Evolutionary conservation across 2,797 vertebrate genomes (phyloP).

Genomic region (Cottoperca gobio): DNA sequence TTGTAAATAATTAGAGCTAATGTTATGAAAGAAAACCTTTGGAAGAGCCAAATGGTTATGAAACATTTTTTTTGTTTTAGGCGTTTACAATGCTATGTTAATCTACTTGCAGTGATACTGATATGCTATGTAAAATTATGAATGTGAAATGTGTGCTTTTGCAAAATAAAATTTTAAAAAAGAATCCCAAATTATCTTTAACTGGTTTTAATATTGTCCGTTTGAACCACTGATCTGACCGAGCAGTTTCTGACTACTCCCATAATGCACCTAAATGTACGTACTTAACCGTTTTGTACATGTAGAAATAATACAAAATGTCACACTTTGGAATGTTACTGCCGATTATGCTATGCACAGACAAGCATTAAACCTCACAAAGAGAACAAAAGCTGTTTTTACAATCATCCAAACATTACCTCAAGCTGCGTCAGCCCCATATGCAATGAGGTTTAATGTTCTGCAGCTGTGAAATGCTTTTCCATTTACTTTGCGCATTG

Average conservation of each 20-base stretch:
- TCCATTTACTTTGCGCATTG: background rate
- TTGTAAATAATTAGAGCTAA: too few species aligned
- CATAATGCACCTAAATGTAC: background rate
- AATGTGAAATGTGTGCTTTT: too few species aligned
- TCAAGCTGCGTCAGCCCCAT: constrained; percentile 1
- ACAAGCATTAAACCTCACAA: constrained; percentile 2
- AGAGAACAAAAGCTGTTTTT: background rate
- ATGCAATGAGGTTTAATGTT: constrained; percentile 21
- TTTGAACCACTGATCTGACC: background rate
- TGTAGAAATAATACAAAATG: background rate
- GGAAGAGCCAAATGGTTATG: too few species aligned
- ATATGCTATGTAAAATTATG: too few species aligned
- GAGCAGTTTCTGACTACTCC: background rate
- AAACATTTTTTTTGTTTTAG: too few species aligned
- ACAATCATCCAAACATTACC: constrained; percentile 28
- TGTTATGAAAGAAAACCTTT: too few species aligned
- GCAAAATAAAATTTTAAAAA: too few species aligned
- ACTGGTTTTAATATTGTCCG: background rate
- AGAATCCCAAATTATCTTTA: background rate
- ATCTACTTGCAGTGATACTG: too few species aligned
- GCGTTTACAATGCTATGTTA: too few species aligned
- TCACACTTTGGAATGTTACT: background rate
- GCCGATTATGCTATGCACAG: background rate
- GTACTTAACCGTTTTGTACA: background rate
- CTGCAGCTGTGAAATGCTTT: constrained; percentile 18